Percentiles rank a stretch among this genome's conserved stretches.
These are phyloP conservation scores for Dinocampus coccinellae DNA, from an alignment of 2,888 invertebrate genomes.

Conservation along the genomic window DNA sequence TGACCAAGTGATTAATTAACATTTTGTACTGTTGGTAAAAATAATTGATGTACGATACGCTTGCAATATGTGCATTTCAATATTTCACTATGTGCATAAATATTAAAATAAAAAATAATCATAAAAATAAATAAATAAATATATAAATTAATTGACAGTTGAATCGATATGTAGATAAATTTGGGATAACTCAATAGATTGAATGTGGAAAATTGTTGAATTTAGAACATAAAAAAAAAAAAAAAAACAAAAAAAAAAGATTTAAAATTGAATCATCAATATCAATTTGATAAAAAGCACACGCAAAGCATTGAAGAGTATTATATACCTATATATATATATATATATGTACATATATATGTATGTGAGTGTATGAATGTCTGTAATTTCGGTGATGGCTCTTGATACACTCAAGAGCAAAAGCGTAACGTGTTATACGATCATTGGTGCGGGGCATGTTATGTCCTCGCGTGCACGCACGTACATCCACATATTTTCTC, in stretches of 20 bases:
- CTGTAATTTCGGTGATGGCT: slow-evolving; percentile 12
- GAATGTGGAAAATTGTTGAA: too few relatives aligned
- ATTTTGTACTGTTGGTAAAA: neutral
- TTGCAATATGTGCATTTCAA: slow-evolving; percentile 22
- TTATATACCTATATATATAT: neutral
- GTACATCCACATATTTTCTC: neutral
- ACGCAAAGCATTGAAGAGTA: slow-evolving; percentile 1
- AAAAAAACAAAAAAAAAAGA: neutral
- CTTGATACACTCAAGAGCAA: slow-evolving; percentile 1
- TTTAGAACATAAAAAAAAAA: neutral
- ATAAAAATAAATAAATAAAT: neutral
- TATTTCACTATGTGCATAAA: neutral
- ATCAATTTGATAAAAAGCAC: neutral
- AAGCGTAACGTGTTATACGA: slow-evolving; percentile 22
- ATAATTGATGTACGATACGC: neutral
- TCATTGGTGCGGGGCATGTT: slow-evolving; percentile 6
- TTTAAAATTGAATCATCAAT: neutral
- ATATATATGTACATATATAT: neutral
- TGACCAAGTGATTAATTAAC: neutral
- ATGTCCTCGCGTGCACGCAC: slow-evolving; percentile 16
- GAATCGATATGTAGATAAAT: too few relatives aligned
- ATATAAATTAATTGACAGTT: too few relatives aligned
- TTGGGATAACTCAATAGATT: too few relatives aligned
- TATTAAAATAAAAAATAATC: neutral
- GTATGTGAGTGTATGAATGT: slow-evolving; percentile 8